Evolutionary conservation across 2,797 vertebrate genomes (phyloP), one percentile per base, ranked within the genome.

Genomic region (Hapalemur alaotrensis): DNA sequence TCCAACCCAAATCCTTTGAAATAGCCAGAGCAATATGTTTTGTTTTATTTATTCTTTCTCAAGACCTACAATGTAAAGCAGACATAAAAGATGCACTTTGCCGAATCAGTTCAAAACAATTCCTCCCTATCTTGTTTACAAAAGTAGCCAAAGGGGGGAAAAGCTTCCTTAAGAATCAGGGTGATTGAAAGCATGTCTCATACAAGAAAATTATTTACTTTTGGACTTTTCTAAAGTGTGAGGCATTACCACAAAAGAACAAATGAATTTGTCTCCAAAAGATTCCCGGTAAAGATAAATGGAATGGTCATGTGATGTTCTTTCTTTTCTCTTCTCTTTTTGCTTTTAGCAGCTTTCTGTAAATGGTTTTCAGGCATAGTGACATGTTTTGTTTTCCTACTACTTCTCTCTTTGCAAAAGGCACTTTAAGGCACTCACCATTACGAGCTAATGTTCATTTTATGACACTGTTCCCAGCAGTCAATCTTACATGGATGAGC

Each of bases 51-150:
- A 61, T 95, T 96, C 95, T 96, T 95, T 86, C 83, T 95, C 70
- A 91, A 93, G 85, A 89, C 48, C 73, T 96, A 41, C 79, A 69
- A 46, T 70, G 79, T 54, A 91, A 86, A 96, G 48, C 65, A 76
- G 63, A 92, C 65, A 73, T 80, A 96, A 97, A 89, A 91, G 63
- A 84, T 63, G 17, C 54, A 87, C 93, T 97, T 76, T 83, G 65
- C 59, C 73, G 65, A 95, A 91, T 93, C 86, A 41, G 41, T 97
- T 94, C 88, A 95, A 97, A 97, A 94, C 89, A 94, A 87, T 94
- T 91, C 63, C 38, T 95, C 59, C 13, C 4, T 93, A 94, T 94
- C 72, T 83, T 91, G 75, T 95, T 89, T 91, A 93, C 46, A 89
- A 88, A 96, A 93, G 63, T 52, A 93, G 69, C 79, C 85, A 76